Conservation (phyloP, 64 coral and sea anemone species). For the Acropora yongei region DNA sequence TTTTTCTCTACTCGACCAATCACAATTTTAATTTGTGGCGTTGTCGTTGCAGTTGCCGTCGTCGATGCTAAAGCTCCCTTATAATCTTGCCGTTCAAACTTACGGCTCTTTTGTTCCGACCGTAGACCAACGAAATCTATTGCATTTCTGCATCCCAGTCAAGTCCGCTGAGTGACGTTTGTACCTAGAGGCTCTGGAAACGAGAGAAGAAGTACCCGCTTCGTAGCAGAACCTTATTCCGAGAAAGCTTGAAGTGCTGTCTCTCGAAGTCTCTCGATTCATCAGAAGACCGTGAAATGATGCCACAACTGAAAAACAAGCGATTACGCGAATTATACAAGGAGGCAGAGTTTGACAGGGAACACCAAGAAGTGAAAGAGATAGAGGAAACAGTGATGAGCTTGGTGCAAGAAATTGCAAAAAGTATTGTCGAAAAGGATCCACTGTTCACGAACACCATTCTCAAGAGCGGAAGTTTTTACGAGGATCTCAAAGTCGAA, state of each 20-base stretch:
- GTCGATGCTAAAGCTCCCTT: too few species aligned
- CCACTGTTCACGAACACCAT: slow-evolving; percentile 47
- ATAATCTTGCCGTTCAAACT: too few species aligned
- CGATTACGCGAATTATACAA: slow-evolving; percentile 1
- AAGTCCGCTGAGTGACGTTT: neutral
- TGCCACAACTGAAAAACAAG: slow-evolving; percentile 10
- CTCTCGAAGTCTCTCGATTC: neutral
- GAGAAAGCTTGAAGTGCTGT: too few species aligned
- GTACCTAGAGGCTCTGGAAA: neutral
- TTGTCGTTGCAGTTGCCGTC: too few species aligned
- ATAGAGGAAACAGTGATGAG: slow-evolving; percentile 60
- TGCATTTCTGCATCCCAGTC: too few species aligned
- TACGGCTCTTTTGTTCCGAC: too few species aligned
- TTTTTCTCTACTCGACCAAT: too few species aligned
- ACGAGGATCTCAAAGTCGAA: slow-evolving; percentile 77
- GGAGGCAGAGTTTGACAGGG: slow-evolving; percentile 26
- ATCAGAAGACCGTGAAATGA: neutral
- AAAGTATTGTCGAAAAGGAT: slow-evolving; percentile 21
- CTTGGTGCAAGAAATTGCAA: slow-evolving; percentile 42
- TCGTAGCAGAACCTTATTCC: too few species aligned
- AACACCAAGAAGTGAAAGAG: slow-evolving; percentile 60
- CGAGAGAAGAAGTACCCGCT: too few species aligned
- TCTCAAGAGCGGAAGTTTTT: slow-evolving; percentile 59
- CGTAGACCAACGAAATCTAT: too few species aligned
- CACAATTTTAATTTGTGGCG: too few species aligned